A percentile compares a stretch with the other conserved stretches of the same genome.
Evolutionary conservation across 2,888 invertebrate species (phyloP).

Genomic region (Erynnis tages): DNA sequence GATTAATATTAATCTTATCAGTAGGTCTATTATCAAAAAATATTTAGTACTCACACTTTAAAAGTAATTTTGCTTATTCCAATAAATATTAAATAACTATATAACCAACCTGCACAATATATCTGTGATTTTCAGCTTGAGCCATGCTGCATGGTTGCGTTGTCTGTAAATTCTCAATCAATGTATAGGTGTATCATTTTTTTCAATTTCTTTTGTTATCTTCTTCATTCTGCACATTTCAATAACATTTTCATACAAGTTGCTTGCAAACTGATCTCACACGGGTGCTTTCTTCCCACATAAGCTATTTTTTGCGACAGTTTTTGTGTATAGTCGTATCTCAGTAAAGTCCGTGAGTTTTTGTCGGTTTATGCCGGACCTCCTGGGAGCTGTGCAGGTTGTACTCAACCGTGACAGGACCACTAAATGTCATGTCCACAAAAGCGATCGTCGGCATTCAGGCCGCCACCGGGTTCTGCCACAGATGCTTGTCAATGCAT

Average conservation of each 20-base stretch:
- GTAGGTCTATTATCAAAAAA: constrained; percentile 1
- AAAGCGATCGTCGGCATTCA: constrained; percentile 34
- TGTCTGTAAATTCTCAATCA: constrained; percentile 50
- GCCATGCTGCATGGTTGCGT: constrained; percentile 79
- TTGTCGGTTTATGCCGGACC: constrained; percentile 46
- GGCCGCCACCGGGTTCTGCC: constrained; percentile 27
- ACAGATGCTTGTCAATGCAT: constrained; percentile 34
- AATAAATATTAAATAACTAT: neutral
- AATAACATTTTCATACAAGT: constrained; percentile 10
- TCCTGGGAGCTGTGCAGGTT: constrained; percentile 61
- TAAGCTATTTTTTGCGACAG: constrained; percentile 15
- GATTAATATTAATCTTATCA: no score
- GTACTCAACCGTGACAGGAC: constrained; percentile 68
- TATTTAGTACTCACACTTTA: neutral
- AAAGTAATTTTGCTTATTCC: no score
- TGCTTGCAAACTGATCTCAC: neutral
- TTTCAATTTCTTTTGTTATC: constrained; percentile 41
- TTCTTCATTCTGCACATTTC: constrained; percentile 6
- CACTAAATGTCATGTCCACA: constrained; percentile 49
- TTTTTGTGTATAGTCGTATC: constrained; percentile 21
- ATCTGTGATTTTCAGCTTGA: constrained; percentile 83
- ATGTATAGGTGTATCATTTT: constrained; percentile 41
- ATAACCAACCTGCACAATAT: constrained; percentile 87
- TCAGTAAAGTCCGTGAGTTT: constrained; percentile 21
- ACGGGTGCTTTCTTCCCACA: constrained; percentile 12